Evolutionary conservation across 92 coral and sea anemone genomes (phyloP).

Genomic region (Zoanthus solanderi): DNA sequence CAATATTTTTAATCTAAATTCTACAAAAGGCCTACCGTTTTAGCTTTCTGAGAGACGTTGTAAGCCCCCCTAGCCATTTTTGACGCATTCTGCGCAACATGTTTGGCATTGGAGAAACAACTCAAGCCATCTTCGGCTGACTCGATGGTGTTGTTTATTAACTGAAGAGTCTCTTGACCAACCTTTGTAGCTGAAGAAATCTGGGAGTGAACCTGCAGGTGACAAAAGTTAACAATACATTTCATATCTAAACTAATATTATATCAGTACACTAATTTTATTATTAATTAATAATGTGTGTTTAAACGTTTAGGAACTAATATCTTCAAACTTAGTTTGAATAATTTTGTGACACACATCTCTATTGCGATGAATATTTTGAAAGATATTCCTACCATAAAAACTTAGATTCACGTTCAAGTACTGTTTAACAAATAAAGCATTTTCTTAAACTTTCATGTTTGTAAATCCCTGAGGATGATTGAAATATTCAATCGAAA

Average conservation of each 20-base stretch:
- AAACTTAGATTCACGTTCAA: no score
- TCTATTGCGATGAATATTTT: no score
- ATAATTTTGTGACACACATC: no score
- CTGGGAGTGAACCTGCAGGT: conserved; percentile 70
- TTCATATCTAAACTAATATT: neutral
- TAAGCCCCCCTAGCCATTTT: conserved; percentile 79
- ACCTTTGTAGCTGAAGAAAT: conserved; percentile 71
- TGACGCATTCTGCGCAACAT: conserved; percentile 73
- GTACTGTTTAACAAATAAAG: no score
- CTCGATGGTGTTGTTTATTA: conserved; percentile 75
- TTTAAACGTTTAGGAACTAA: no score
- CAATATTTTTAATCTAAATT: neutral
- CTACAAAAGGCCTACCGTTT: conserved; percentile 61
- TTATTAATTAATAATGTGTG: no score
- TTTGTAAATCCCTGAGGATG: no score
- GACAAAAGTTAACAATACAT: neutral
- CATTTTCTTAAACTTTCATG: no score
- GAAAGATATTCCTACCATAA: no score
- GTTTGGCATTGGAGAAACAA: conserved; percentile 83
- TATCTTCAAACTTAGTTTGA: no score
- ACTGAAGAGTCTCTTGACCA: conserved; percentile 70
- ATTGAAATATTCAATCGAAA: no score
- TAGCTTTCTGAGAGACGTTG: conserved; percentile 72
- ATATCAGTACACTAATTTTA: no score
- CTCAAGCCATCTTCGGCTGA: conserved; percentile 74